These are phyloP conservation scores for Sceloporus undulatus DNA, from an alignment of 2,113 vertebrate genomes.

Conservation along the genomic window DNA sequence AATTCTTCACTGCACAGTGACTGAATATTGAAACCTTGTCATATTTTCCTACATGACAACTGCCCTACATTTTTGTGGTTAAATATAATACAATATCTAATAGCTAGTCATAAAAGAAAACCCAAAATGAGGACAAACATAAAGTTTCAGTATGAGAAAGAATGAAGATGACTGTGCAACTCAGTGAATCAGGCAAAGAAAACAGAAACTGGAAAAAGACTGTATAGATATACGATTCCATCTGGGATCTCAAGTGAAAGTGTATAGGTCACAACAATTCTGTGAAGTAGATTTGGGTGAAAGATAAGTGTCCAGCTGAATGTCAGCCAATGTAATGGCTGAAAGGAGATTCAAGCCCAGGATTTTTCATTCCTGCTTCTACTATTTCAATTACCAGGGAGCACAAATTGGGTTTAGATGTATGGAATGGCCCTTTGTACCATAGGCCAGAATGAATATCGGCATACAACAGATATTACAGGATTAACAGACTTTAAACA, in stretches of 20 bases:
- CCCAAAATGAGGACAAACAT: not conserved
- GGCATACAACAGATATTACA: not conserved
- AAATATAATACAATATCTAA: not conserved
- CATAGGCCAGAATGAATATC: not conserved
- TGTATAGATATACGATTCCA: not conserved
- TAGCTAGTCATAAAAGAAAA: not conserved
- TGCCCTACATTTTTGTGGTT: not conserved
- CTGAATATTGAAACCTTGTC: not conserved
- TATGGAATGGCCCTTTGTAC: not conserved
- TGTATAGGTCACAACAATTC: not conserved
- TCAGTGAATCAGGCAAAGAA: not conserved
- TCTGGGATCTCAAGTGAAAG: not conserved
- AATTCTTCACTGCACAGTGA: not conserved
- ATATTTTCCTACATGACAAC: not conserved
- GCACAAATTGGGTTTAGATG: not conserved
- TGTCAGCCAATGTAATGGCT: not conserved
- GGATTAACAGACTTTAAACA: not conserved
- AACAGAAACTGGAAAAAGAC: not conserved
- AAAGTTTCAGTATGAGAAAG: not conserved
- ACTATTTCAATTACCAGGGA: not conserved
- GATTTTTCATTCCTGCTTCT: not conserved
- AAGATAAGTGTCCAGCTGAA: not conserved
- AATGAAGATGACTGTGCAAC: not conserved
- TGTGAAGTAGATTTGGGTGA: not conserved
- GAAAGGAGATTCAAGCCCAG: not conserved